Evolutionary conservation across 2,113 vertebrate genomes (phyloP).

Genomic region (Cyanistes caeruleus): DNA sequence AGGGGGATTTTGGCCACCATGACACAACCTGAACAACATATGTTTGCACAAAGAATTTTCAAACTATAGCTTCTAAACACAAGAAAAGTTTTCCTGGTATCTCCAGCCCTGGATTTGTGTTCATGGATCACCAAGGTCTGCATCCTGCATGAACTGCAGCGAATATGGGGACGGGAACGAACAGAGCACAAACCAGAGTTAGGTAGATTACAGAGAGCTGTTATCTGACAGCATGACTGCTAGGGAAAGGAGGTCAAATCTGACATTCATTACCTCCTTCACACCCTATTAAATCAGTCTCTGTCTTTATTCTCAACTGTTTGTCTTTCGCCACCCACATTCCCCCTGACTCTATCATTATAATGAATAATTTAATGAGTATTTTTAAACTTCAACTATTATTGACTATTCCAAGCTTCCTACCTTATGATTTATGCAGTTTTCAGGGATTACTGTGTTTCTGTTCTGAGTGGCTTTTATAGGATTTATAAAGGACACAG

Average conservation of each 20-base stretch:
- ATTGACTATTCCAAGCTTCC: neutral
- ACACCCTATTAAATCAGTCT: neutral
- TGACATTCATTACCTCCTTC: neutral
- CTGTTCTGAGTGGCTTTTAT: neutral
- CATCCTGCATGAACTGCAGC: fast-evolving
- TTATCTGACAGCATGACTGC: neutral
- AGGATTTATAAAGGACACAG: neutral
- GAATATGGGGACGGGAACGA: neutral
- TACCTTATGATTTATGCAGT: neutral
- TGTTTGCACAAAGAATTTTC: neutral
- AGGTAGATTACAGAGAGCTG: neutral
- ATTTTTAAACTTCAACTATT: neutral
- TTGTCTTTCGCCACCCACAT: constrained; percentile 8
- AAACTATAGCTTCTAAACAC: neutral
- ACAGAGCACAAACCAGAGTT: neutral
- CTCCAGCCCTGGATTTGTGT: neutral
- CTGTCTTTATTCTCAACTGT: neutral
- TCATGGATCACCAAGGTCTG: neutral
- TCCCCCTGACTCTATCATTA: neutral
- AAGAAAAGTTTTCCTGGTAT: neutral
- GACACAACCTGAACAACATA: neutral
- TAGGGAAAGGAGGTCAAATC: neutral
- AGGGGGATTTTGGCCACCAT: neutral
- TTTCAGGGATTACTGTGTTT: neutral
- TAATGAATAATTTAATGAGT: constrained; percentile 8